A percentile compares a stretch with the other conserved stretches of the same genome.
Evolutionary conservation across 1,140 invertebrate genomes (phyloP).

Genomic region (Metopolophium dirhodum): DNA sequence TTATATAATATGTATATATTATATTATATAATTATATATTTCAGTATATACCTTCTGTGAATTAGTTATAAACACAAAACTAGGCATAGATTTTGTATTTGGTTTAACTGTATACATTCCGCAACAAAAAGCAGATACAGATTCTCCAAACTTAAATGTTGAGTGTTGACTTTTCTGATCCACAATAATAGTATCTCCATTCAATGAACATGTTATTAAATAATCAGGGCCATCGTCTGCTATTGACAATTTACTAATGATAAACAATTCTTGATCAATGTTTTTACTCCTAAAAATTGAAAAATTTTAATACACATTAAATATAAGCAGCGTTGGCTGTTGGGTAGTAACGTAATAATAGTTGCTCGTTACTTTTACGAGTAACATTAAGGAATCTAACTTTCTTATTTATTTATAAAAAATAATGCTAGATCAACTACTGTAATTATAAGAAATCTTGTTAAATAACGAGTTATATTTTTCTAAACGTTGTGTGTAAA

Average conservation of each 20-base stretch:
- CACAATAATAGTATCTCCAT: slow-evolving; percentile 81
- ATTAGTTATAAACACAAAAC: slow-evolving; percentile 77
- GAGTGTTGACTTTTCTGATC: slow-evolving; percentile 73
- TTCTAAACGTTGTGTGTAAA: too few relatives aligned
- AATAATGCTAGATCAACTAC: too few relatives aligned
- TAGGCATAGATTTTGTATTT: slow-evolving; percentile 65
- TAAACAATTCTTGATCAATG: slow-evolving; percentile 78
- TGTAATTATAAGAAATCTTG: too few relatives aligned
- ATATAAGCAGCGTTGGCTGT: not conserved
- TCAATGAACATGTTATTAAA: slow-evolving; percentile 78
- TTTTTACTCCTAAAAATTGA: slow-evolving; percentile 70
- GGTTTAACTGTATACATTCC: slow-evolving; percentile 70
- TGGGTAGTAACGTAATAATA: not conserved
- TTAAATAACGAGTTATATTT: too few relatives aligned
- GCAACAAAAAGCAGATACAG: slow-evolving; percentile 74
- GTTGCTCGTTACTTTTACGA: not conserved
- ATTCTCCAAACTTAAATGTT: slow-evolving; percentile 77
- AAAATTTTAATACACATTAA: not conserved
- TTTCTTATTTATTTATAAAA: not conserved
- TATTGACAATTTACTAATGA: slow-evolving; percentile 74
- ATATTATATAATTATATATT: too few relatives aligned
- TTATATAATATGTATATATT: too few relatives aligned
- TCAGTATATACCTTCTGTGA: slow-evolving; percentile 68
- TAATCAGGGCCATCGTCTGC: slow-evolving; percentile 76
- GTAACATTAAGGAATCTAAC: not conserved